Evolutionary conservation across 2,797 vertebrate genomes (phyloP).

Genomic region (Onychomys arenicola): DNA sequence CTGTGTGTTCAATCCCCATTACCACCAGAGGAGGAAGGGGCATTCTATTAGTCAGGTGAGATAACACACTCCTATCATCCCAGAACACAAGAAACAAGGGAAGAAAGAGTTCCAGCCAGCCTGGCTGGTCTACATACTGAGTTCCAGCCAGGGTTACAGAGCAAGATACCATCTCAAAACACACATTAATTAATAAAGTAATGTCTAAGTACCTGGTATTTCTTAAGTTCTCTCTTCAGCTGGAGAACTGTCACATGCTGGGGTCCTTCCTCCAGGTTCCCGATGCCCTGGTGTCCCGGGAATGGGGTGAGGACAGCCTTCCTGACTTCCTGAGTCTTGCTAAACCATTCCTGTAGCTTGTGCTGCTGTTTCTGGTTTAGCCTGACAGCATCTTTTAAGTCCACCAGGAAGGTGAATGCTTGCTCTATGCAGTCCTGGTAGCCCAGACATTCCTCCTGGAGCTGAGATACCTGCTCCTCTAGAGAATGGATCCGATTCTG

Average conservation of each 20-base stretch:
- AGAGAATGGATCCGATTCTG: slow-evolving; percentile 84
- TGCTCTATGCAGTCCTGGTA: slow-evolving; percentile 90
- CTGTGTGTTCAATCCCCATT: not conserved
- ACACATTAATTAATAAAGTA: not conserved
- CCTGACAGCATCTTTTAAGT: slow-evolving; percentile 84
- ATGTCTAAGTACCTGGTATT: slow-evolving; percentile 90
- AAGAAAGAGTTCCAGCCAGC: not conserved
- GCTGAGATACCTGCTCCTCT: slow-evolving; percentile 86
- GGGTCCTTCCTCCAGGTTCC: slow-evolving; percentile 79
- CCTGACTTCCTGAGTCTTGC: slow-evolving; percentile 86
- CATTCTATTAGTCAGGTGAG: not conserved
- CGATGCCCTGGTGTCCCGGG: slow-evolving; percentile 58
- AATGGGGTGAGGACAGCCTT: slow-evolving; percentile 77
- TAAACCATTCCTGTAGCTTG: slow-evolving; percentile 90
- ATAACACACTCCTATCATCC: not conserved
- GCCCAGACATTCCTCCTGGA: slow-evolving; percentile 86
- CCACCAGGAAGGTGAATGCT: slow-evolving; percentile 89
- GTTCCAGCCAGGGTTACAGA: not conserved
- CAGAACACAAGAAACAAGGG: not conserved
- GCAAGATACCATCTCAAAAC: not conserved
- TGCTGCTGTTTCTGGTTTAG: slow-evolving; percentile 85
- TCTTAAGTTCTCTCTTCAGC: slow-evolving; percentile 90
- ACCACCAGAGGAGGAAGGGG: not conserved
- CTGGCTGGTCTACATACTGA: not conserved
- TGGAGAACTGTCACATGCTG: slow-evolving; percentile 88